A percentile compares a stretch with the other conserved stretches of the same genome.
These are phyloP conservation scores for Aptenodytes forsteri DNA, from an alignment of 2,113 vertebrate genomes.

Conservation along the genomic window DNA sequence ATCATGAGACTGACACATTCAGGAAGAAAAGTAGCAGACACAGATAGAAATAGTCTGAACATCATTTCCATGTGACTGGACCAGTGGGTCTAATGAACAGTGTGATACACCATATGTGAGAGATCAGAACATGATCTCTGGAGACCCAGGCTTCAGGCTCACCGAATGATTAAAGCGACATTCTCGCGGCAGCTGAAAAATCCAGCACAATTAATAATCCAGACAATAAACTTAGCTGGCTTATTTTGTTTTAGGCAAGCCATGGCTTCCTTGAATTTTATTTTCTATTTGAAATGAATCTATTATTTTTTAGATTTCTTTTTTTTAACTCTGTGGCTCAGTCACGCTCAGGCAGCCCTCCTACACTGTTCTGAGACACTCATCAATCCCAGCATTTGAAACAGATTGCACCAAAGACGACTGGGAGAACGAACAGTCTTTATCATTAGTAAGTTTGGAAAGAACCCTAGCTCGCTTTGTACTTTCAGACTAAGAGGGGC, in stretches of 20 bases:
- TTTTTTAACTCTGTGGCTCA: slow-evolving; percentile 10
- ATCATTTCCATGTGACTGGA: slow-evolving; percentile 38
- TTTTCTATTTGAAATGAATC: slow-evolving; percentile 2
- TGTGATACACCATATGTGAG: background rate
- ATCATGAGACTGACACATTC: slow-evolving; percentile 21
- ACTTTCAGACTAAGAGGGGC: background rate
- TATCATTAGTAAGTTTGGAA: slow-evolving; percentile 30
- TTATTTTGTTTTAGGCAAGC: background rate
- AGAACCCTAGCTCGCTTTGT: background rate
- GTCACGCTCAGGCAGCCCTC: slow-evolving; percentile 57
- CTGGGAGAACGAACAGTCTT: slow-evolving; percentile 21
- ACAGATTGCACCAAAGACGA: slow-evolving; percentile 54
- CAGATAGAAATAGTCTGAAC: background rate
- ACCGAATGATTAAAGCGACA: slow-evolving; percentile 2
- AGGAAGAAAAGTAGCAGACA: slow-evolving; percentile 29
- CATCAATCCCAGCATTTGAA: slow-evolving; percentile 38
- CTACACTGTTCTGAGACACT: slow-evolving; percentile 65
- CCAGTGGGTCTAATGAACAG: slow-evolving; percentile 7
- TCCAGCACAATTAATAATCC: slow-evolving; percentile 6
- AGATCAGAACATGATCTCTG: background rate
- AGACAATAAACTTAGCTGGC: background rate
- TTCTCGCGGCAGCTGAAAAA: background rate
- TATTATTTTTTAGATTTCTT: background rate
- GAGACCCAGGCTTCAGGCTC: background rate
- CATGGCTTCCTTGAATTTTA: background rate